Conservation (phyloP, 2,888 invertebrate species). For the Leucophenga montana region DNA sequence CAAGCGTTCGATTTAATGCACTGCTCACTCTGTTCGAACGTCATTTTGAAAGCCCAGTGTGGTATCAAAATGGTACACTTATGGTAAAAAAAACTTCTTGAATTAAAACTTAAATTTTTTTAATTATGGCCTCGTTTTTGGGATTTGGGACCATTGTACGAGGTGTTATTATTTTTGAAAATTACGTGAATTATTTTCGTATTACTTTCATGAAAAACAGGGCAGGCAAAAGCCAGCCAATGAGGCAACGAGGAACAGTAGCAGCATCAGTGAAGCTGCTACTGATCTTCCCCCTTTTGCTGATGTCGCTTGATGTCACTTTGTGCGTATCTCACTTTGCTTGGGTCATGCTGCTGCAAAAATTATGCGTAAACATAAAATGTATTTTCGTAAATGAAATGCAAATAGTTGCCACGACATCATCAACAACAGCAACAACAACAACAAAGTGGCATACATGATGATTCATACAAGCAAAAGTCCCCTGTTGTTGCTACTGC, state of each 20-base stretch:
- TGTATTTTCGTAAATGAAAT: slow-evolving; percentile 61
- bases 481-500: slow-evolving; percentile 32
- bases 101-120: too few species aligned
- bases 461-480: slow-evolving; percentile 39
- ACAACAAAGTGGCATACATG: slow-evolving; percentile 15
- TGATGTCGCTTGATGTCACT: not conserved
- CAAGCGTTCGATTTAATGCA: too few species aligned
- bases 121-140: too few species aligned
- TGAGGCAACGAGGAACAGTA: not conserved
- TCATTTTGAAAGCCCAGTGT: too few species aligned
- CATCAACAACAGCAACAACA: slow-evolving; percentile 34
- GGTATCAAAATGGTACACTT: too few species aligned
- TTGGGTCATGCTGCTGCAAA: slow-evolving; percentile 30
- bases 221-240: not conserved
- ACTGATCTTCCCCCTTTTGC: not conserved
- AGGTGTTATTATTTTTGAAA: slow-evolving; percentile 57
- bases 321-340: slow-evolving; percentile 6
- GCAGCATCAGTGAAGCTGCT: slow-evolving; percentile 45
- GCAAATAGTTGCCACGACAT: slow-evolving; percentile 59
- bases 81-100: too few species aligned
- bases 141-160: too few species aligned
- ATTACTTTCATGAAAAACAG: not conserved
- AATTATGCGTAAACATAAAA: slow-evolving; percentile 63
- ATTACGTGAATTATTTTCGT: slow-evolving; percentile 26
- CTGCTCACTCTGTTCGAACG: too few species aligned